phyloP scores from a whole-genome alignment of 2,113 vertebrate genomes.

The Cercopithecus mona region DNA sequence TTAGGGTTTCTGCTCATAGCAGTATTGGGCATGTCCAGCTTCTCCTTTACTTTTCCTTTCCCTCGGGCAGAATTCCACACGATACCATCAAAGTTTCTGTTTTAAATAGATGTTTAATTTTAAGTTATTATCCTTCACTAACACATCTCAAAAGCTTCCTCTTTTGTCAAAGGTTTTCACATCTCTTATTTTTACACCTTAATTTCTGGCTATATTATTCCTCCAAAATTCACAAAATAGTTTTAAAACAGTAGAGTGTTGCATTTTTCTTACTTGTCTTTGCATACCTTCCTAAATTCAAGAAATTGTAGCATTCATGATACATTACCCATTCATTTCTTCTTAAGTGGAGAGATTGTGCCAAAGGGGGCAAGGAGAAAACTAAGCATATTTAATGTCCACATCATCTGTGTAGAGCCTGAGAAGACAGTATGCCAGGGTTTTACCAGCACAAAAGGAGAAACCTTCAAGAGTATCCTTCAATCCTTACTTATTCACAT shows the following conservation, averaged over 20 bases:
- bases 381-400: fast-evolving
- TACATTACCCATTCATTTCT: neutral
- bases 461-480: fast-evolving
- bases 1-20: no score
- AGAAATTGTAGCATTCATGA: neutral
- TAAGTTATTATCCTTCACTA: neutral
- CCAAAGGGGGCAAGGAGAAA: neutral
- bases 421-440: fast-evolving
- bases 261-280: neutral
- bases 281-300: neutral
- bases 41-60: neutral
- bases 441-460: fast-evolving
- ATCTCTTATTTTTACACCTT: neutral
- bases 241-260: neutral
- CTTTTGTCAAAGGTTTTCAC: neutral
- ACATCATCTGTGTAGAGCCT: neutral
- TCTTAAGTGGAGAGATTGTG: neutral
- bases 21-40: fast-evolving
- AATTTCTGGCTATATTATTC: neutral
- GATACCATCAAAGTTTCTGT: neutral
- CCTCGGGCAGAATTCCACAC: neutral
- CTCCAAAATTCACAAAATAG: neutral
- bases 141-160: neutral
- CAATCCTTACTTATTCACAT: fast-evolving
- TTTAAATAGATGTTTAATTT: neutral